These are phyloP conservation scores for Monochamus alternatus DNA, from an alignment of 2,888 invertebrate genomes.

Conservation along the genomic window DNA sequence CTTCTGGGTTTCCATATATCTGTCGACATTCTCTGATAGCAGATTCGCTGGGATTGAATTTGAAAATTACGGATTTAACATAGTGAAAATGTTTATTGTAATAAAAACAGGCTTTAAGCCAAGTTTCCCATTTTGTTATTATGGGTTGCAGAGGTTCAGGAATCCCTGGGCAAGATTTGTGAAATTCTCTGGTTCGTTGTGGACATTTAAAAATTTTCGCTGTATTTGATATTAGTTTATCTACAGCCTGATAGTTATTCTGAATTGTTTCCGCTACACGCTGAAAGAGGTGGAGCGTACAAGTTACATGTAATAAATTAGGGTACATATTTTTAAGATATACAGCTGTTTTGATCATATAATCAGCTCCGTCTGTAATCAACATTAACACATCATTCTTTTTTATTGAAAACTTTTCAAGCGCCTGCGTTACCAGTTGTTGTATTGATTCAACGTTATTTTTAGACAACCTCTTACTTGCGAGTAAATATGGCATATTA, in stretches of 20 bases:
- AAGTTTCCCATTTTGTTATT: background rate
- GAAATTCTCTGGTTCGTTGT: background rate
- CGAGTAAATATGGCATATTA: conserved; percentile 1
- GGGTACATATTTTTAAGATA: background rate
- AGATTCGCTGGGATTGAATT: background rate
- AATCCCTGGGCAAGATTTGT: conserved; percentile 1
- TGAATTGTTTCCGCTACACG: background rate
- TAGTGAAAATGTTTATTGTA: background rate
- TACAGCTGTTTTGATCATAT: background rate
- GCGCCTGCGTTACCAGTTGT: no score
- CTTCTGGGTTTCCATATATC: background rate
- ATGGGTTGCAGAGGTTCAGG: background rate
- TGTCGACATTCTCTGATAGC: background rate
- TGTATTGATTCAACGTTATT: background rate
- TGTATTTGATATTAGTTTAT: background rate
- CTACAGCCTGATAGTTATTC: background rate
- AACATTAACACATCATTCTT: background rate
- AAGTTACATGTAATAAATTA: background rate
- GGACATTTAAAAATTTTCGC: background rate
- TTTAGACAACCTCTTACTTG: background rate
- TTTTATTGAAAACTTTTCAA: background rate
- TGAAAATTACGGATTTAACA: background rate
- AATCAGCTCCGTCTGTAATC: background rate
- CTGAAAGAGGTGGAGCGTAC: background rate
- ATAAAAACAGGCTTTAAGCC: background rate